Base-by-base conservation (phyloP, 1,140 invertebrate species). In the Ditylenchus dipsaci region DNA sequence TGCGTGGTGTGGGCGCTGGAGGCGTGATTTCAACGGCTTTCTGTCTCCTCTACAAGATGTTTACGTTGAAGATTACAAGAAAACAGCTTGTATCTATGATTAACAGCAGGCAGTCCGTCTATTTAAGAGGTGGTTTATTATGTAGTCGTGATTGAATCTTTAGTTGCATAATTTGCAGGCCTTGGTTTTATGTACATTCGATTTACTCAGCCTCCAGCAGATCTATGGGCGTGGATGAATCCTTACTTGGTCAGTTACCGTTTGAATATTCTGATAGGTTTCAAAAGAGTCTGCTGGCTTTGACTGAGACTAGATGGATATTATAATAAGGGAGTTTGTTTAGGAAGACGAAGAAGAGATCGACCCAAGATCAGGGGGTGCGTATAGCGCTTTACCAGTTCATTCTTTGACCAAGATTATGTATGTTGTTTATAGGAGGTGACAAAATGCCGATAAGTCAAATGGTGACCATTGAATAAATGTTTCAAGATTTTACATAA, bases 1-100 rank as follows among this genome's bases (percentile, higher is more conserved):
- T 97, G 8, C 88, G 95, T 77, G 95, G 95, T 59, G 95, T 98
- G 56, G 95, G 95, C 62, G 94, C 94, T 65, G 95, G 96, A 65
- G 96, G 96, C 29, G 97, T 99, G 73, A 95, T 99, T 13, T 96
- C 93, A 5, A 97, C 95, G 72, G 94, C 95, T 0, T 97, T 92
- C 84, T 96, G 93, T 84, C 87, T 98, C n/a, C 87, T 99, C 9
- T 99, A 96, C 85, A 98, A 98, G 87, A 86, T 99, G 67, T 98
- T 95, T 84, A 97, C 95, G 5, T 85, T 98, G 76, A 90, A 91
- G 77, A 86, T 99, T 68, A 98, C 95, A 11, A 88, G 95, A 59
- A 98, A 98, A 84, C 96, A 99, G 85, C 86, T 99, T 58, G 93
- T 92, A 84, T 92, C 93, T 58, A 88, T 99, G 49, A 89, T 97